These are phyloP conservation scores for Tetragonula carbonaria DNA, from an alignment of 2,888 invertebrate genomes.

Conservation along the genomic window DNA sequence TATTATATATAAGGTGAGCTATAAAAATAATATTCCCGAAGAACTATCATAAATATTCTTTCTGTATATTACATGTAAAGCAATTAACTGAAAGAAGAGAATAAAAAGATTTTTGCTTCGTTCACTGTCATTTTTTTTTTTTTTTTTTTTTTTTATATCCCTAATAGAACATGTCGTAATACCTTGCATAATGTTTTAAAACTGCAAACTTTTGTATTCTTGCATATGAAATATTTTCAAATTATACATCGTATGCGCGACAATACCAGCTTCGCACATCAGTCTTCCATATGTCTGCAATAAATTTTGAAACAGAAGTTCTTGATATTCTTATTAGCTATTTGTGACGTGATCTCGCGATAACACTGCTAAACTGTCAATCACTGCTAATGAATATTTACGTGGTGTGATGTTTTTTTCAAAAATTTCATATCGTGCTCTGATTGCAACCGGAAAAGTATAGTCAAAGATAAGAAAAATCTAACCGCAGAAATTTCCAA, in stretches of 20 bases:
- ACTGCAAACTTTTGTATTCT: background rate
- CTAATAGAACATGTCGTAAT: background rate
- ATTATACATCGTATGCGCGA: background rate
- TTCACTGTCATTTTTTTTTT: background rate
- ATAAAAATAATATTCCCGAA: background rate
- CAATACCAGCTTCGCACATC: constrained; percentile 8
- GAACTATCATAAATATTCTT: background rate
- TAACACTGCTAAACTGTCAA: constrained; percentile 53
- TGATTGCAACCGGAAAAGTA: constrained; percentile 8
- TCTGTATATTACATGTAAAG: background rate
- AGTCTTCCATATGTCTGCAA: constrained; percentile 37
- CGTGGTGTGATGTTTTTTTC: constrained; percentile 41
- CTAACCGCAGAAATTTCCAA: constrained; percentile 17
- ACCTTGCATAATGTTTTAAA: background rate
- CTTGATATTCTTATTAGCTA: constrained; percentile 47
- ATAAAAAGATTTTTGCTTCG: background rate
- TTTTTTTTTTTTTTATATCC: too few species aligned
- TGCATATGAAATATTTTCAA: background rate
- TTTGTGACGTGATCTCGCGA: constrained; percentile 49
- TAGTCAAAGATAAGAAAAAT: constrained; percentile 44
- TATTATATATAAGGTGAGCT: background rate
- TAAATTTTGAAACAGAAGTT: constrained; percentile 52
- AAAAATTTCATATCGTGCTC: constrained; percentile 15
- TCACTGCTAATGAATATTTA: constrained; percentile 54
- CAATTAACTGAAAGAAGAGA: background rate